Evolutionary conservation across 2,797 vertebrate species (phyloP).

Genomic region (Chiroxiphia lanceolata): DNA sequence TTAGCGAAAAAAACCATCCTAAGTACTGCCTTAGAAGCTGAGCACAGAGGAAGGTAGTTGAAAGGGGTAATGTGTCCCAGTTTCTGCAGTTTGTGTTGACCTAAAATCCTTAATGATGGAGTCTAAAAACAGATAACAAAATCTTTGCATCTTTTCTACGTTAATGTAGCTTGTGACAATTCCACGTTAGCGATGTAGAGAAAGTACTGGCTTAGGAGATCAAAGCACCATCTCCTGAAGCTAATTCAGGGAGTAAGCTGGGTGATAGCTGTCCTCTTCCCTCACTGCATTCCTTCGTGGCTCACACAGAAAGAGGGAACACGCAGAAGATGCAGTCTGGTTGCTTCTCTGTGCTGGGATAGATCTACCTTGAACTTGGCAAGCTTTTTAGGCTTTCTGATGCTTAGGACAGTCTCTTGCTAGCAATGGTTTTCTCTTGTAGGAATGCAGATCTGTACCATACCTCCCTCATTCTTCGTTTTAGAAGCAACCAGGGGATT

Average conservation of each 20-base stretch:
- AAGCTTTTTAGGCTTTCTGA: conserved; percentile 1
- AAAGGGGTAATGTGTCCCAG: conserved; percentile 11
- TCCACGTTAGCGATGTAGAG: neutral
- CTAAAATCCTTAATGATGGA: conserved; percentile 38
- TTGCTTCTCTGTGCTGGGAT: neutral
- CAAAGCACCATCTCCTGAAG: neutral
- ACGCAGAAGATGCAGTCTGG: neutral
- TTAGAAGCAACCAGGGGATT: conserved; percentile 42
- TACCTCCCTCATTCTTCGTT: conserved; percentile 10
- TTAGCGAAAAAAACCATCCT: neutral
- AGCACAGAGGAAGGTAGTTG: neutral
- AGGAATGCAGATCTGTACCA: neutral
- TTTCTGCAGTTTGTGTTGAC: conserved; percentile 26
- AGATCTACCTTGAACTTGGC: neutral
- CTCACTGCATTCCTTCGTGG: neutral
- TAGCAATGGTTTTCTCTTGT: neutral
- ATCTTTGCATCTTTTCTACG: neutral
- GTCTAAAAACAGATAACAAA: conserved; percentile 16
- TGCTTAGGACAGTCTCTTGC: neutral
- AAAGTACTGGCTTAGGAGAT: neutral
- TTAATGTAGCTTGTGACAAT: neutral
- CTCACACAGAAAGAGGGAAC: neutral
- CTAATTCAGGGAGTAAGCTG: neutral
- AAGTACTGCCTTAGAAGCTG: neutral
- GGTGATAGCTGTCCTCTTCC: neutral